Evolutionary conservation across 2,888 invertebrate genomes (phyloP), one percentile per base, ranked within the genome.

Genomic region (Penaeus monodon): DNA sequence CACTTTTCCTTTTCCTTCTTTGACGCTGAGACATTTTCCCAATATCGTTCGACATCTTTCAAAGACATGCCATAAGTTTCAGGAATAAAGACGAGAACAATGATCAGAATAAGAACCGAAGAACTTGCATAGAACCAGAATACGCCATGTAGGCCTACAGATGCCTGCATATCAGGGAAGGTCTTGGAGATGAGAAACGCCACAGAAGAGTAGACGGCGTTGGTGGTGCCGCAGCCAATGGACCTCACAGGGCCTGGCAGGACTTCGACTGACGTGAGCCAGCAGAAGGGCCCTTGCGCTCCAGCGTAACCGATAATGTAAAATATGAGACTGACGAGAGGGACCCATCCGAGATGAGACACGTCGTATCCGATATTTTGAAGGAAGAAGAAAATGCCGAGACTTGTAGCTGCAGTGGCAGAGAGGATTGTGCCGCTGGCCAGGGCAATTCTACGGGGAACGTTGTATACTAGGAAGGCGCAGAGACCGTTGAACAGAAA

Each of bases 301-400:
- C 27, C 73, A 2, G 73, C 73, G 33, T 73, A 73, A 27, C 73
- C 73, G 24, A 73, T 27, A 17, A 73, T 73, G 29, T 73, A 38
- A 33, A 73, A 33, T 29, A 73, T 33, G 33, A 73, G 29, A 29
- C 33, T 38, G 38, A 24, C 33, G n/a, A 73, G 29, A 8, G 73
- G 73, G 27, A 73, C n/a, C 73, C 73, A 73, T 27, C 22, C 27
- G 27, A 73, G 29, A 29, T 29, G 33, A 27, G 73, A 73, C 22
- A 73, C 27, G 14, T 73, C 73, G 10, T 22, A n/a, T 38, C 3
- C 27, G 6, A 10, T 22, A 22, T 24, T 38, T 17, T 81, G 64
- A 14, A 81, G 65, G 66, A 29, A 81, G 33, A 81, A 81, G 38
- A 81, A 81, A 66, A 65, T 29, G 38, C 81, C 81, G 24, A 81